phyloP scores from a whole-genome alignment of 2,888 invertebrate genomes.

The Campopleginae sp. region DNA sequence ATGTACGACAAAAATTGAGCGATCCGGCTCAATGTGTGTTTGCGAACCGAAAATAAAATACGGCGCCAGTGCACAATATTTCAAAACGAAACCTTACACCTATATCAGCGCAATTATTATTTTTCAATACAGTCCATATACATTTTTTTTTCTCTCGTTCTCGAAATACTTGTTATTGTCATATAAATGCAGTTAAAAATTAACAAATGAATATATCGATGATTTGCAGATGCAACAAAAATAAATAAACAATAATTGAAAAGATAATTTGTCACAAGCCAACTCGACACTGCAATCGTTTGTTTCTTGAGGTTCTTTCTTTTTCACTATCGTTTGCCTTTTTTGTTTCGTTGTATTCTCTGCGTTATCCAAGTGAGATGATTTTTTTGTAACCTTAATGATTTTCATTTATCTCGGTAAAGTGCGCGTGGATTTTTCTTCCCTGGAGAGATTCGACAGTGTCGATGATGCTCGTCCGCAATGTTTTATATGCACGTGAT shows the following conservation, averaged over 20 bases:
- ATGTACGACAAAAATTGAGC: slow-evolving; percentile 53
- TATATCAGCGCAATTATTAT: slow-evolving; percentile 18
- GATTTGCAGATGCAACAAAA: slow-evolving; percentile 56
- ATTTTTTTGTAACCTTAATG: slow-evolving; percentile 22
- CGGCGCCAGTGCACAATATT: slow-evolving; percentile 39
- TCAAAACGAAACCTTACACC: slow-evolving; percentile 45
- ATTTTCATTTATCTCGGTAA: slow-evolving; percentile 2
- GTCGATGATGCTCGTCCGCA: slow-evolving; percentile 20
- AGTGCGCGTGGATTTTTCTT: slow-evolving; percentile 24
- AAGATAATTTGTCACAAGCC: slow-evolving; percentile 74
- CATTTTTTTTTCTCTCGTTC: slow-evolving; percentile 22
- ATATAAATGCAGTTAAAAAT: slow-evolving; percentile 72
- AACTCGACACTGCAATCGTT: slow-evolving; percentile 74
- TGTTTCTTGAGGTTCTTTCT: slow-evolving; percentile 72
- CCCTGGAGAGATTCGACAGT: slow-evolving; percentile 16
- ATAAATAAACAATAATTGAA: slow-evolving; percentile 66
- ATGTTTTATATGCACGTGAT: slow-evolving; percentile 14
- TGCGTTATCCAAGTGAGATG: slow-evolving; percentile 48
- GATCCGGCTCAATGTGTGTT: slow-evolving; percentile 52
- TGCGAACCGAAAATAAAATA: slow-evolving; percentile 15
- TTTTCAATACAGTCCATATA: slow-evolving; percentile 13
- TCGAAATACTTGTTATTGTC: slow-evolving; percentile 67
- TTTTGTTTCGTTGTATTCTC: slow-evolving; percentile 47
- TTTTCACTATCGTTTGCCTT: slow-evolving; percentile 45
- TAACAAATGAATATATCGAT: slow-evolving; percentile 72